phyloP scores from a whole-genome alignment of 2,797 vertebrate genomes.

The Anomalospiza imberbis region DNA sequence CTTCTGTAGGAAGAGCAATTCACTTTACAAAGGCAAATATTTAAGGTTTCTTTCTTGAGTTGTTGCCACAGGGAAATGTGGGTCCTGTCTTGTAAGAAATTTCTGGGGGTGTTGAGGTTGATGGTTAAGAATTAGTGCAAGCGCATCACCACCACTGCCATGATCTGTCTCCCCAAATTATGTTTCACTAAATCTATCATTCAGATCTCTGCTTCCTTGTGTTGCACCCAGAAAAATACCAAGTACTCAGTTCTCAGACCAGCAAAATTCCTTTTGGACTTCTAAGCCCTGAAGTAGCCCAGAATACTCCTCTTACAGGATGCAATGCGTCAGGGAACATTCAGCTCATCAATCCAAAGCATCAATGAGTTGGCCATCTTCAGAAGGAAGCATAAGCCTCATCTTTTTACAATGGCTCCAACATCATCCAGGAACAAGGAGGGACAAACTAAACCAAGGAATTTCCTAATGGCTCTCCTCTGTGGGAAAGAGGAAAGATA shows the following conservation, averaged over 20 bases:
- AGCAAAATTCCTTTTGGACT: neutral
- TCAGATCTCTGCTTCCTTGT: neutral
- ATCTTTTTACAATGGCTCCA: slow-evolving; percentile 30
- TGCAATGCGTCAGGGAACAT: neutral
- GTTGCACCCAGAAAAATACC: neutral
- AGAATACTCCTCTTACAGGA: neutral
- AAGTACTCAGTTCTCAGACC: neutral
- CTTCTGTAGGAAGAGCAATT: neutral
- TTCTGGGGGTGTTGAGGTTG: neutral
- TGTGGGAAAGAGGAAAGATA: slow-evolving; percentile 56
- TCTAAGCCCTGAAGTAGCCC: neutral
- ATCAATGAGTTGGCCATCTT: neutral
- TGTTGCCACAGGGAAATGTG: neutral
- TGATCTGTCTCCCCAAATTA: neutral
- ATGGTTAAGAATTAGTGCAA: neutral
- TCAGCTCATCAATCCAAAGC: neutral
- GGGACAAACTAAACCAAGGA: slow-evolving; percentile 38
- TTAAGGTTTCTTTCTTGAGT: neutral
- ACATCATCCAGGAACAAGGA: slow-evolving; percentile 46
- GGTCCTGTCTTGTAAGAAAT: neutral
- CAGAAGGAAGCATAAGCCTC: slow-evolving; percentile 10
- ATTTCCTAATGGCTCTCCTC: slow-evolving; percentile 26
- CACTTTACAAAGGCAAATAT: neutral
- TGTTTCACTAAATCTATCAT: neutral
- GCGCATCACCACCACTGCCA: neutral